Evolutionary conservation across 1,140 invertebrate species (phyloP), one percentile per base, ranked within the genome.

Genomic region (Diploscapter pachys): DNA sequence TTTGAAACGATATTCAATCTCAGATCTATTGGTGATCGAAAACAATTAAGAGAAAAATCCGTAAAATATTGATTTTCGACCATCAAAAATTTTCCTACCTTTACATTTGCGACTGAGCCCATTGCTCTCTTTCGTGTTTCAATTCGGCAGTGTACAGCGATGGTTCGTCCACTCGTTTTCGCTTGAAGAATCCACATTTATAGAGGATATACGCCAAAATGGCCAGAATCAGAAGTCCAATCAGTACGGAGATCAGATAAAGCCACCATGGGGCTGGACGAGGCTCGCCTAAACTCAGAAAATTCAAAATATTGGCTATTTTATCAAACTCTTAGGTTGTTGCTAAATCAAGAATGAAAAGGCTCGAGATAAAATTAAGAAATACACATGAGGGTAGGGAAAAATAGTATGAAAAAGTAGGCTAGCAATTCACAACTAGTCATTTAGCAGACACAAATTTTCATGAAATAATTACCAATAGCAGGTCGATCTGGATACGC

Each of bases 121-220:
- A 76, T 63, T 72, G 31, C n/a, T 76, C 70, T 31, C 57, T 13
- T 55, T 76, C 75, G 63, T 72, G 63, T 67, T 55, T 51, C 5
- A 76, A 49, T 49, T 76, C 63, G n/a, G 75, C 75, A 50, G 51
- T 57, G 52, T 76, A 65, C 2, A 76, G 63, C 48, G 54, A 66
- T 48, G 75, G 75, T 6, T 64, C 72, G 52, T 63, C 69, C 9
- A 65, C 4, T 4, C 65, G 55, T 8, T 76, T 76, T 51, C 75
- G 50, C 63, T 76, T 72, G 75, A 76, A 76, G 75, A 76, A 76
- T 50, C 75, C 75, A 8, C 75, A 76, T 66, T 72, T 76, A 9
- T 48, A 76, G 5, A 76, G 64, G 13, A 52, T 48, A 48, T 72
- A 62, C 8, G 52, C 61, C 11, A 76, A 8, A 53, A 76, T 51